Conservation (phyloP, 2,888 invertebrate species). For the Callyntrura sp. region DNA sequence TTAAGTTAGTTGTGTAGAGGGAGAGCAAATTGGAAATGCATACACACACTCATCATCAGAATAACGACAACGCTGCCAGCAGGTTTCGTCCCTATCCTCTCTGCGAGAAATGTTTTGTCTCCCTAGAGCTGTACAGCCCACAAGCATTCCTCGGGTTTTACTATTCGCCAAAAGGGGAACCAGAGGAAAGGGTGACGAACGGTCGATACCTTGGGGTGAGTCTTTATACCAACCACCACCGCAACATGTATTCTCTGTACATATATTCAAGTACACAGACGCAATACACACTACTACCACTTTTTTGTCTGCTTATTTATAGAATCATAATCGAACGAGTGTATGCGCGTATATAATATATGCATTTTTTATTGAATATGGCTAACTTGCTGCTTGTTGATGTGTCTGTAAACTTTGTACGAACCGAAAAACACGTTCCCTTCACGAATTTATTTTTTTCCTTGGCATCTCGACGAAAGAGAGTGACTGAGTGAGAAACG, state of each 20-base stretch:
- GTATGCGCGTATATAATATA: neutral
- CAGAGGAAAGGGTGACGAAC: conserved; percentile 79
- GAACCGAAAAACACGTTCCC: neutral
- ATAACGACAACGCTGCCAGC: neutral
- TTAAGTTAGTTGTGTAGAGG: neutral
- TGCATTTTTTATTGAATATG: conserved; percentile 31
- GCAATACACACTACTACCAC: too few relatives aligned
- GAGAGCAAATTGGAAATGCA: neutral
- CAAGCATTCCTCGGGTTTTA: conserved; percentile 43
- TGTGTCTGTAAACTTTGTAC: conserved; percentile 23
- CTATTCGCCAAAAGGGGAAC: conserved; percentile 54
- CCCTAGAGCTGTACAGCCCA: conserved; percentile 32
- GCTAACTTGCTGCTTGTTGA: conserved; percentile 23
- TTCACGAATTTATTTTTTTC: neutral
- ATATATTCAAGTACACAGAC: neutral
- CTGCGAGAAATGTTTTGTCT: conserved; percentile 18
- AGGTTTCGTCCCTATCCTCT: neutral
- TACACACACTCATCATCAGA: neutral
- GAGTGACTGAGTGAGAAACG: conserved; percentile 33
- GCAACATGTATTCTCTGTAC: neutral
- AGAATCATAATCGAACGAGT: neutral
- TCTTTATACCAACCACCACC: conserved; percentile 10
- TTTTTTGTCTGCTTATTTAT: neutral
- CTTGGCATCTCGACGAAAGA: too few relatives aligned
- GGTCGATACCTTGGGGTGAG: conserved; percentile 81